These are phyloP conservation scores for Nothoprocta perdicaria DNA, from an alignment of 2,113 vertebrate genomes.

Conservation along the genomic window DNA sequence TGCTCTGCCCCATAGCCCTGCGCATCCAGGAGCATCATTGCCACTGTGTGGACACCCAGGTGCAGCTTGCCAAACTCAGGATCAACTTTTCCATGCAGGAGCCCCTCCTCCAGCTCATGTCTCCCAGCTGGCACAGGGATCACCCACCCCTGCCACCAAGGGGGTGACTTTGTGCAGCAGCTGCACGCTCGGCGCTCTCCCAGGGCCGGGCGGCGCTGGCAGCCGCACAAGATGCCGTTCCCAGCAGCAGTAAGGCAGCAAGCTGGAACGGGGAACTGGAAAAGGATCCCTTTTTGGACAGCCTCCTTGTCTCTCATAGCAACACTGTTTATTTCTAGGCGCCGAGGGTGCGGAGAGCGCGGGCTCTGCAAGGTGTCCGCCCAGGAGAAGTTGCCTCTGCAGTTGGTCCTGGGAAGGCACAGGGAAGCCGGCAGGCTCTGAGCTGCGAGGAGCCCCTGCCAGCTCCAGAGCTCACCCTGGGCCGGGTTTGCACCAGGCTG, in stretches of 20 bases:
- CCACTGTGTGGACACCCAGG: background rate
- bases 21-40: background rate
- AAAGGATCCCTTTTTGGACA: background rate
- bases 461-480: background rate
- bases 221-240: background rate
- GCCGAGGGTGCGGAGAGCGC: background rate
- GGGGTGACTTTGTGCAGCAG: slow-evolving; percentile 7
- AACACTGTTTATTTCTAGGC: background rate
- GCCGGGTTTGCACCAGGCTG: fast-evolving
- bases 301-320: slow-evolving; percentile 29
- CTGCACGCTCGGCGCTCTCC: background rate
- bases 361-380: background rate
- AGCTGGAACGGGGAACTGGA: background rate
- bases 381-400: fast-evolving
- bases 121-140: background rate
- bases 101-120: fast-evolving
- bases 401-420: fast-evolving
- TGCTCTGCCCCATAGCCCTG: background rate
- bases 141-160: background rate
- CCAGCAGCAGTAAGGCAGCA: background rate
- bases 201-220: background rate
- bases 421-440: too few relatives aligned
- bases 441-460: background rate
- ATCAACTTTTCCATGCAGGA: fast-evolving
- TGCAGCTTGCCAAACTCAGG: too few relatives aligned